These are phyloP conservation scores for Otus sunia DNA, from an alignment of 2,113 vertebrate species.

Conservation along the genomic window DNA sequence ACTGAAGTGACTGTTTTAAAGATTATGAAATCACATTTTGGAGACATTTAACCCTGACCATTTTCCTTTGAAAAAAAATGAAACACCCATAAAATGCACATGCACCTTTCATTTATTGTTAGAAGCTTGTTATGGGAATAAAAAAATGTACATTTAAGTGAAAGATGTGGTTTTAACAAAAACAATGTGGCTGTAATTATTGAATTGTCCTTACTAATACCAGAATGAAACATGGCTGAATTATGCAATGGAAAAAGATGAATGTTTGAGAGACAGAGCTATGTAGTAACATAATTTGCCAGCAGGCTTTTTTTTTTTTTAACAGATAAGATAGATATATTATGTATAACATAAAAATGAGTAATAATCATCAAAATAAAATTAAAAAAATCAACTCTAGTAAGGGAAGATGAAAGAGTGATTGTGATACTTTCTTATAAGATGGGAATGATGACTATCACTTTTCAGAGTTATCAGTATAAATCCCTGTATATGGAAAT, in stretches of 20 bases:
- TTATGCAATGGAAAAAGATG: not conserved
- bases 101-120: not conserved
- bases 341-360: not conserved
- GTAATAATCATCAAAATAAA: not conserved
- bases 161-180: not conserved
- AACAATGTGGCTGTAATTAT: not conserved
- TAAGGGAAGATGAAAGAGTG: not conserved
- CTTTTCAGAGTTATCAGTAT: not conserved
- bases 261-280: not conserved
- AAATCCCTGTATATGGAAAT: not conserved
- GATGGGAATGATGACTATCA: not conserved
- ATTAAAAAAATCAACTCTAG: not conserved
- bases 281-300: not conserved
- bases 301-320: not conserved
- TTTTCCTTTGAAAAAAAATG: not conserved
- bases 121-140: not conserved
- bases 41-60: not conserved
- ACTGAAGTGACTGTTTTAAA: not conserved
- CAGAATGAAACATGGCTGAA: not conserved
- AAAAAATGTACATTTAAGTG: not conserved
- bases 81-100: not conserved
- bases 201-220: not conserved
- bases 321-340: not conserved
- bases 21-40: not conserved
- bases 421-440: not conserved